Evolutionary conservation across 2,797 vertebrate species (phyloP), one percentile per base, ranked within the genome.

Genomic region (Danio choprae): DNA sequence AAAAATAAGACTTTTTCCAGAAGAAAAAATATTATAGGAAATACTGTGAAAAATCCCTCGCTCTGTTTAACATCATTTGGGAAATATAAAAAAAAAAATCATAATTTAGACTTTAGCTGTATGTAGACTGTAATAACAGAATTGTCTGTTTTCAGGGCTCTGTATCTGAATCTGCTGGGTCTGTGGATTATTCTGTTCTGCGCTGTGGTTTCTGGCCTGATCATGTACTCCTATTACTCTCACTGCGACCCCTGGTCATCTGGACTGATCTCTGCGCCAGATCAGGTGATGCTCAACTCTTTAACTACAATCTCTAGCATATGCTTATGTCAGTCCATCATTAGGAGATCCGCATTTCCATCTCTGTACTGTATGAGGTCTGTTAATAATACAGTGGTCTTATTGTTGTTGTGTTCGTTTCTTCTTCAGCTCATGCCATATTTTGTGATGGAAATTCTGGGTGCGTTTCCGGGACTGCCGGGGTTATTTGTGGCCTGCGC

Each of bases 361-460:
- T 20, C n/a, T 5, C 12, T 15, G 29, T n/a, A n/a, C n/a, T n/a
- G 29, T 29, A 3, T 29, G 29, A 29, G 29, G 1, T 29, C 29
- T 29, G 29, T 29, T 29, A 29, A 29, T 29, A 29, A 29, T 3
- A 3, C 29, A 29, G 1, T 29, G 29, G 29, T 29, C 29, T 29
- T 29, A 3, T 3, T 3, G 5, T 12, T 55, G 40, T 4, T 7
- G 0, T 56, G 20, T 72, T 11, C 6, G 15, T 65, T 41, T 71
- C 13, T n/a, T 51, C 40, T n/a, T 36, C 75, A 95, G 95, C 88
- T 96, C 79, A 95, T 95, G 94, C 93, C 94, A 0, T 95, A 95
- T 80, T 96, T 96, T 86, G 94, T 97, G 48, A 93, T 96, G 95
- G 93, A 96, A 46, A 91, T 97, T 74, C 94, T 96, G 81, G 84